These are phyloP conservation scores for Anastatus disparis DNA, from an alignment of 1,140 invertebrate species.

Conservation along the genomic window DNA sequence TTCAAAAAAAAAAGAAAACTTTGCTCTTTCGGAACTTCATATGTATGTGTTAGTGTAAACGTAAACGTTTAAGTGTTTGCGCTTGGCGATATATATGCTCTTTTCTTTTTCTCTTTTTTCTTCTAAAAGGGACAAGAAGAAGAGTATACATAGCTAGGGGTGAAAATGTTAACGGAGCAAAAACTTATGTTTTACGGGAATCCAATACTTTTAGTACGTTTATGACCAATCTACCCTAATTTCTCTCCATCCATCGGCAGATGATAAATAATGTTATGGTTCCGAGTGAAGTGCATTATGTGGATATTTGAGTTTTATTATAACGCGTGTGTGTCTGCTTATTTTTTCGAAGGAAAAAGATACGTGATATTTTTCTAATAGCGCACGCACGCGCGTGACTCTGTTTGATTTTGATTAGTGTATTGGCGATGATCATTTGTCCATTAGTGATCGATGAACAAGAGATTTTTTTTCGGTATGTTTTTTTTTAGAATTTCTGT, in stretches of 20 bases:
- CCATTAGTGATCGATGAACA: neutral
- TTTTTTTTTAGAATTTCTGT: neutral
- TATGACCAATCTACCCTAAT: conserved; percentile 24
- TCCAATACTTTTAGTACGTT: conserved; percentile 30
- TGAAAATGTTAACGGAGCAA: neutral
- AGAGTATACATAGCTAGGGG: too few relatives aligned
- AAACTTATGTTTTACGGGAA: conserved; percentile 41
- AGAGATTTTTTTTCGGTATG: too few relatives aligned
- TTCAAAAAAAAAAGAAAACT: too few relatives aligned
- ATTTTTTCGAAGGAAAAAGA: neutral
- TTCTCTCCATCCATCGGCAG: conserved; percentile 31
- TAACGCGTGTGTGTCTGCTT: neutral
- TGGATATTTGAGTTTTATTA: neutral
- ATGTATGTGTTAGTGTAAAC: too few relatives aligned
- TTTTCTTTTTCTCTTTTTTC: too few relatives aligned
- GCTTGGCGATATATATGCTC: neutral
- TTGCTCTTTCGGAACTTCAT: neutral
- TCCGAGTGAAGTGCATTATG: neutral
- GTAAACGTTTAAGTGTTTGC: conserved; percentile 22
- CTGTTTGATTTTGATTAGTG: conserved; percentile 32
- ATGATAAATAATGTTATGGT: conserved; percentile 29
- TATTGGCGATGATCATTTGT: conserved; percentile 17
- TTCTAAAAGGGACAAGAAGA: too few relatives aligned
- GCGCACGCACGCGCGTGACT: neutral
- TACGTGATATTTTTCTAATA: conserved; percentile 22